Evolutionary conservation across 1,140 invertebrate genomes (phyloP).

Genomic region (Macrosteles quadrilineatus): DNA sequence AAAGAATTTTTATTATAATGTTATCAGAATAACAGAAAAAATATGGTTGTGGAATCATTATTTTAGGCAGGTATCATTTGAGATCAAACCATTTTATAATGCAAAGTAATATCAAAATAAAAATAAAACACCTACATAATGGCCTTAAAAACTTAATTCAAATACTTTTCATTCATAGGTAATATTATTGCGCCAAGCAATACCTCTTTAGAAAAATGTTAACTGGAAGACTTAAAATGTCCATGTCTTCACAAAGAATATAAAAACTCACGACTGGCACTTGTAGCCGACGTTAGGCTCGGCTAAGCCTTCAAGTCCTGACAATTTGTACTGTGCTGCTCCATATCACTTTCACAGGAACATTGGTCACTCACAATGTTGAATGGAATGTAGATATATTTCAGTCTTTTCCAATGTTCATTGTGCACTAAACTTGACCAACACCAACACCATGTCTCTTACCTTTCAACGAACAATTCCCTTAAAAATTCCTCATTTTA

Average conservation of each 20-base stretch:
- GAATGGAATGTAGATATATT: slow-evolving; percentile 31
- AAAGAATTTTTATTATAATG: slow-evolving; percentile 15
- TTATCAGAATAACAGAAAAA: slow-evolving; percentile 17
- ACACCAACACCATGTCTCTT: background rate
- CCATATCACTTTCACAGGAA: background rate
- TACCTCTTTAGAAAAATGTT: slow-evolving; percentile 17
- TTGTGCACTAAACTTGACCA: background rate
- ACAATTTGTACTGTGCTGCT: slow-evolving; percentile 31
- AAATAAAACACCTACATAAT: background rate
- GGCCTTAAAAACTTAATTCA: background rate
- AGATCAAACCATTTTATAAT: slow-evolving; percentile 24
- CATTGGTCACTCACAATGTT: slow-evolving; percentile 18
- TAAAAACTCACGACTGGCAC: slow-evolving; percentile 34
- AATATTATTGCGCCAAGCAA: slow-evolving; percentile 33
- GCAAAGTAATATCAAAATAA: background rate
- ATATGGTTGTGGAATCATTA: background rate
- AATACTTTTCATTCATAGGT: slow-evolving; percentile 15
- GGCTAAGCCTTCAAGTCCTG: slow-evolving; percentile 27
- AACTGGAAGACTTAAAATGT: slow-evolving; percentile 26
- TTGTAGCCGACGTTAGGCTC: slow-evolving; percentile 32
- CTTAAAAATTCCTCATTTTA: slow-evolving; percentile 21
- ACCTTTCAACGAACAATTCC: background rate
- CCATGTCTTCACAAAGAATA: slow-evolving; percentile 30
- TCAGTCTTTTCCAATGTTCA: slow-evolving; percentile 33
- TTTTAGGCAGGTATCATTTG: slow-evolving; percentile 31